Conservation (phyloP, 1,140 invertebrate species). For the Sitobion miscanthi region DNA sequence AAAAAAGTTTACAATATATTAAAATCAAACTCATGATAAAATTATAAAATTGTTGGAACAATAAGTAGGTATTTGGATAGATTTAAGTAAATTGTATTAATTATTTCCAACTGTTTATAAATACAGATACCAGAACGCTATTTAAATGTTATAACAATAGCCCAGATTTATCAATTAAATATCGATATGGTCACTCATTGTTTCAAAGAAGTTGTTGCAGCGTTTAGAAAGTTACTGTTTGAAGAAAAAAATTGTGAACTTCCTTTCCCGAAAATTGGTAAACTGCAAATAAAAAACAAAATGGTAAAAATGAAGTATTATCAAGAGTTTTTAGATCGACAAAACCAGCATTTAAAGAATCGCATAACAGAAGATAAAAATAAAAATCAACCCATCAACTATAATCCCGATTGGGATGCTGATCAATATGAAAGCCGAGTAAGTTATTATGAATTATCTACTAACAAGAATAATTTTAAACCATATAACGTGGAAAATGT, state of each 20-base stretch:
- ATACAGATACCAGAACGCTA: conserved; percentile 6
- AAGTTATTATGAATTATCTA: background rate
- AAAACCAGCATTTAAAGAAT: background rate
- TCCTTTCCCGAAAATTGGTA: conserved; percentile 29
- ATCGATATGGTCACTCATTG: background rate
- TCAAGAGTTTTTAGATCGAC: background rate
- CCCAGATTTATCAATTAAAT: background rate
- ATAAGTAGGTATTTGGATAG: no score
- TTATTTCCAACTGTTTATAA: background rate
- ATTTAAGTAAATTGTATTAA: background rate
- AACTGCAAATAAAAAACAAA: conserved; percentile 32
- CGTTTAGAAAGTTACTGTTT: conserved; percentile 1
- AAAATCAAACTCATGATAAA: background rate
- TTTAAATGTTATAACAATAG: background rate
- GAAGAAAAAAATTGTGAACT: conserved; percentile 43
- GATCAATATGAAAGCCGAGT: background rate
- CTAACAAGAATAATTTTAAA: background rate
- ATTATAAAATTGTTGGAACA: background rate
- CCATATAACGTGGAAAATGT: background rate
- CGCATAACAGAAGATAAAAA: background rate
- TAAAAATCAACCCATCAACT: background rate
- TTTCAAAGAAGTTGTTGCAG: background rate
- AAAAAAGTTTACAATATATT: background rate
- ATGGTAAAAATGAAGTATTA: background rate
- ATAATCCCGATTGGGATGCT: background rate